Conservation (phyloP, 2,888 invertebrate genomes). For the Aethes cnicana region DNA sequence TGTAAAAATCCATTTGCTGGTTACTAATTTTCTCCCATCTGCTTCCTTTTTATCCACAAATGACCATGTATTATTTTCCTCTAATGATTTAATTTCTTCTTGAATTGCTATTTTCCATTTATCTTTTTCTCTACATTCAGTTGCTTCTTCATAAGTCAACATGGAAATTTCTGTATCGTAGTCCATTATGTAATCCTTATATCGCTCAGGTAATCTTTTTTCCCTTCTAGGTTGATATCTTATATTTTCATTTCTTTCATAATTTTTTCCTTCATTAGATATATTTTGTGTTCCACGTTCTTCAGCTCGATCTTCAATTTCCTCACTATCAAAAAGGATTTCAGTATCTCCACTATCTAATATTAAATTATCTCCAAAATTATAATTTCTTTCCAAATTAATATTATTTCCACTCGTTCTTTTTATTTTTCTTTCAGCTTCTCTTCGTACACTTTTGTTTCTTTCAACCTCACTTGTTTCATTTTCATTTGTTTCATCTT, state of each 20-base stretch:
- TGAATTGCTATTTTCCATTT: slow-evolving; percentile 14
- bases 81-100: slow-evolving; percentile 6
- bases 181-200: not conserved
- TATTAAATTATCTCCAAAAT: no score
- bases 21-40: not conserved
- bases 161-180: not conserved
- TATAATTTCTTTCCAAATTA: no score
- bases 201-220: not conserved
- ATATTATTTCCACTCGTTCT: no score
- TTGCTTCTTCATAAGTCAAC: slow-evolving; percentile 3
- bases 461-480: no score
- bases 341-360: no score
- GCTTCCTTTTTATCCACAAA: slow-evolving; percentile 5
- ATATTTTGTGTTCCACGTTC: no score
- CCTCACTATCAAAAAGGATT: no score
- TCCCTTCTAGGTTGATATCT: not conserved
- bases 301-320: no score
- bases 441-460: no score
- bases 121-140: not conserved
- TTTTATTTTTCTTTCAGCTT: no score
- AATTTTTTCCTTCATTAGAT: not conserved
- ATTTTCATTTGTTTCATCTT: no score
- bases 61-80: slow-evolving; percentile 2
- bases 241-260: not conserved
- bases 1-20: not conserved